Base-by-base conservation (phyloP, 2,797 vertebrate species). In the Furcifer pardalis region DNA sequence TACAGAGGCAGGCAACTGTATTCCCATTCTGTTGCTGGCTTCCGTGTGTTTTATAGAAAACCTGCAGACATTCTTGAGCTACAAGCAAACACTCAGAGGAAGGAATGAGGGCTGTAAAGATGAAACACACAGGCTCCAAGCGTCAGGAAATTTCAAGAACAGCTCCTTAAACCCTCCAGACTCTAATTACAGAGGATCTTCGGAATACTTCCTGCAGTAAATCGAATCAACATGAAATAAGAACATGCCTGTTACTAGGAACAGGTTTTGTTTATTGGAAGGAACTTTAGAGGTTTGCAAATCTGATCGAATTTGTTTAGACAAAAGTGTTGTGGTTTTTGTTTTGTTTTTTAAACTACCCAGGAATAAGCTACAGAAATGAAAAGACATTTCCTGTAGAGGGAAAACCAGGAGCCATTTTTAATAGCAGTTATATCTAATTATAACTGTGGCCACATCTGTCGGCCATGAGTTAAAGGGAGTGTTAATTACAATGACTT, bases 111-210 rank as follows among this genome's bases (percentile, higher is more conserved):
- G 90, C 81, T 93, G 84, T 86, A 89, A 93, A 89, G 95, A 97
- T 97, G 96, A 97, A 97, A 96, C 85, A 91, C 91, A 92, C 95
- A 95, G 95, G 95, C 92, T 95, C 91, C 84, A 79, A 92, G 94
- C 89, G 93, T 93, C 90, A 95, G 93, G 90, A 85, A 92, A 95
- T 90, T 80, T 92, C 91, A 93, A 94, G 91, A 88, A 79, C 90
- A 84, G 94, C 89, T 92, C 91, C 92, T 86, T 80, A 89, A 95
- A 96, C 95, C 96, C 96, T 97, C 95, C 94, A 94, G 96, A 94
- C 95, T 96, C 95, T 95, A 96, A 96, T 96, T 96, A 97, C 96
- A 95, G 91, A 93, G 93, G 95, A 94, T 82, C 91, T 89, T 81
- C 65, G 79, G 72, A 90, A 87, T 60, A 7, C 80, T 68, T 90